Percentiles rank a stretch among this genome's conserved stretches.
phyloP scores from a whole-genome alignment of 2,113 vertebrate genomes.

The Chunga burmeisteri region DNA sequence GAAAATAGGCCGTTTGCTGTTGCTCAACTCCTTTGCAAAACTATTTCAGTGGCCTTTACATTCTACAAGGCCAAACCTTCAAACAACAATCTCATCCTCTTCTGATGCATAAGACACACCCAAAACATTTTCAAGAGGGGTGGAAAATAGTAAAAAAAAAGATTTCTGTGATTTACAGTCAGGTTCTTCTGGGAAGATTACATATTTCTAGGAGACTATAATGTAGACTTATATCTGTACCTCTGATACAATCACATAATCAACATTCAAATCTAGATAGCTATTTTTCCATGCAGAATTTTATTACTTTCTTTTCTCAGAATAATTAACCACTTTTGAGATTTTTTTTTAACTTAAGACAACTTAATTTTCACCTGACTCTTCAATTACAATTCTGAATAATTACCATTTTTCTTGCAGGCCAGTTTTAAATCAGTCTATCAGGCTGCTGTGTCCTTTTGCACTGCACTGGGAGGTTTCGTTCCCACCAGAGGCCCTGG shows the following conservation, averaged over 20 bases:
- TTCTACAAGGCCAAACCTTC: background rate
- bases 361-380: background rate
- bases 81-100: background rate
- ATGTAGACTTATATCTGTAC: background rate
- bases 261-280: background rate
- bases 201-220: constrained; percentile 26
- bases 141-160: constrained; percentile 38
- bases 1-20: background rate
- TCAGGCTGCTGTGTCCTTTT: background rate
- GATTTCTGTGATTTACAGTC: constrained; percentile 53
- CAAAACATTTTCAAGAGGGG: constrained; percentile 25
- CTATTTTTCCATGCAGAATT: constrained; percentile 11
- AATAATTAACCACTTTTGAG: background rate
- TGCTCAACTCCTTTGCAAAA: background rate
- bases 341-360: background rate
- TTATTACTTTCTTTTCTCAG: constrained; percentile 16
- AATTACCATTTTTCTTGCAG: background rate
- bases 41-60: background rate
- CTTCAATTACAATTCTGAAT: background rate
- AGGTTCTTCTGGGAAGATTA: constrained; percentile 53
- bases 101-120: constrained; percentile 37
- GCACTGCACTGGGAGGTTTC: background rate
- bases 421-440: background rate
- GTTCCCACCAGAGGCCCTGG: background rate
- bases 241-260: constrained; percentile 30